A percentile compares a stretch with the other conserved stretches of the same genome.
These are phyloP conservation scores for Chalcosyrphus nemorum DNA, from an alignment of 2,888 invertebrate species.

Conservation along the genomic window DNA sequence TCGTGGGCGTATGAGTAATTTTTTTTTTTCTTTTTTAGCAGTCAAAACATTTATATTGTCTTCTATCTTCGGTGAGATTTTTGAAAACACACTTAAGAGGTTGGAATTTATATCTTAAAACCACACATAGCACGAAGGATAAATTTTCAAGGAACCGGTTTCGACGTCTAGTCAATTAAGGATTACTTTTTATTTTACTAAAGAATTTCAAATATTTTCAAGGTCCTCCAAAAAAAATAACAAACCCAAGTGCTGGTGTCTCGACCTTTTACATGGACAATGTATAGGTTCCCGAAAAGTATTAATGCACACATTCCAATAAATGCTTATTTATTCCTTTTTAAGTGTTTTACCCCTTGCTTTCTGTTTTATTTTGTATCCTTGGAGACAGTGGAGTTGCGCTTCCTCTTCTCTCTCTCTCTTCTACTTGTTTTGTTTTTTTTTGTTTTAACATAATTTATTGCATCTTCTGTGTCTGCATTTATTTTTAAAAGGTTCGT, in stretches of 20 bases:
- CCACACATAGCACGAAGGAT: background rate
- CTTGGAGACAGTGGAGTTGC: slow-evolving; percentile 9
- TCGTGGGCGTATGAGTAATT: slow-evolving; percentile 49
- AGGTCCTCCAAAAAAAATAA: slow-evolving; percentile 21
- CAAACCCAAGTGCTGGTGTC: background rate
- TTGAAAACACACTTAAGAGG: background rate
- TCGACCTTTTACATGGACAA: slow-evolving; percentile 11
- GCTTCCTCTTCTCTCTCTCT: background rate
- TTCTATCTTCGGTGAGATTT: background rate
- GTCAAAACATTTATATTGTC: background rate
- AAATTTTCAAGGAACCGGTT: slow-evolving; percentile 28
- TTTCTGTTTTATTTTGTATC: slow-evolving; percentile 8
- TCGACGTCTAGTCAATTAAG: slow-evolving; percentile 33
- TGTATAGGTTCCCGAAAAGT: slow-evolving; percentile 12
- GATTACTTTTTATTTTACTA: slow-evolving; percentile 34
- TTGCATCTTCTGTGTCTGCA: slow-evolving; percentile 24
- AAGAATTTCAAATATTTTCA: slow-evolving; percentile 52
- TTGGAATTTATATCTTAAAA: background rate
- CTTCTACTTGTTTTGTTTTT: background rate
- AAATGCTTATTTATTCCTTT: background rate
- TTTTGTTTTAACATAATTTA: slow-evolving; percentile 33
- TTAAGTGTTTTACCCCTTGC: background rate
- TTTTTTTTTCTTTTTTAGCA: background rate
- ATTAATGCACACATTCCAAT: slow-evolving; percentile 32
- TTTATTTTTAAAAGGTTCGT: slow-evolving; percentile 8